phyloP scores from a whole-genome alignment of 37 sponge, comb jelly and placozoan genomes.

The Cladorhizidae sp. region DNA sequence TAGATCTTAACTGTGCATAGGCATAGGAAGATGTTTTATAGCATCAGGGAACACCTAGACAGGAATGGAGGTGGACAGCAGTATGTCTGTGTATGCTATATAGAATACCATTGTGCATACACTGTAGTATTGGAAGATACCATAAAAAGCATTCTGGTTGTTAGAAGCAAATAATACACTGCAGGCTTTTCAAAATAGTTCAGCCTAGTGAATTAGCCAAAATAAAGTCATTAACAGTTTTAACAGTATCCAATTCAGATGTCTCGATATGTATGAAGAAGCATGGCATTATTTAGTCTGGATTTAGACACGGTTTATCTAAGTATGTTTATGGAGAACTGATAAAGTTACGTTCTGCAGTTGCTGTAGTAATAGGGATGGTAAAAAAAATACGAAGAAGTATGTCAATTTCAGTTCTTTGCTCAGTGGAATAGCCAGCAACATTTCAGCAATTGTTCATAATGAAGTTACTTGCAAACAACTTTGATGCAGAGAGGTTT shows the following conservation, averaged over 20 bases:
- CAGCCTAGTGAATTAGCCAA: background rate
- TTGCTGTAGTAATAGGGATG: background rate
- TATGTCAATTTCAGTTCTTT: background rate
- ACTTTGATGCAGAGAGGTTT: background rate
- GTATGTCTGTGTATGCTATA: too few species aligned
- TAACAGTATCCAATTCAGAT: background rate
- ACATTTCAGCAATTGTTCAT: slow-evolving; percentile 1
- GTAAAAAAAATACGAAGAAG: background rate
- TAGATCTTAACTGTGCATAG: too few species aligned
- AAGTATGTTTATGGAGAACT: background rate
- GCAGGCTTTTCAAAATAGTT: background rate
- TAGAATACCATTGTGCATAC: too few species aligned
- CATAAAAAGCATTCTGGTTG: too few species aligned
- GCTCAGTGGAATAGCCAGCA: background rate
- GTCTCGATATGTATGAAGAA: too few species aligned
- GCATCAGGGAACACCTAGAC: too few species aligned
- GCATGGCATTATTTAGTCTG: background rate
- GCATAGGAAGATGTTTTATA: too few species aligned
- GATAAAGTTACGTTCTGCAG: background rate
- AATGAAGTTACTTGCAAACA: slow-evolving; percentile 3
- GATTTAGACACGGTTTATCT: background rate
- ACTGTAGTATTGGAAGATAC: too few species aligned
- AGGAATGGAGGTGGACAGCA: too few species aligned
- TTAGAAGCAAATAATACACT: too few species aligned
- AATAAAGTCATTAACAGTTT: background rate